phyloP scores from a whole-genome alignment of 1,140 invertebrate species.

The Stegodyphus mimosarum region DNA sequence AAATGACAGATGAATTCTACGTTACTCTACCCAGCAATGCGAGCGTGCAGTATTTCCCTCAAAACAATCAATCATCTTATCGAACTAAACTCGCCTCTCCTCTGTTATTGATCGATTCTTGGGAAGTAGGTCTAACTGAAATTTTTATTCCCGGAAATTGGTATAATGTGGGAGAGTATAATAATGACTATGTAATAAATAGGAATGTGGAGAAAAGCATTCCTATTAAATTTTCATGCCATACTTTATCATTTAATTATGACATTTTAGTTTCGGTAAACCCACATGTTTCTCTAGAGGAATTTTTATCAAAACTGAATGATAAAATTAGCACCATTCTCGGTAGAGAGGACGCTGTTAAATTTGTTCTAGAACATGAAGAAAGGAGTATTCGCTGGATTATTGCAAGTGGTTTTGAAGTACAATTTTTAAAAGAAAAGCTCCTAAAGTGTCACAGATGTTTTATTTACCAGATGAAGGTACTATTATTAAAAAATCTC shows the following conservation, averaged over 20 bases:
- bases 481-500: neutral
- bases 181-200: neutral
- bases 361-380: slow-evolving; percentile 1
- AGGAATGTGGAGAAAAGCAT: neutral
- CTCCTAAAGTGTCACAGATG: slow-evolving; percentile 20
- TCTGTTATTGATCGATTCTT: neutral
- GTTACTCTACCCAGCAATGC: slow-evolving; percentile 11
- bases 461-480: slow-evolving; percentile 20
- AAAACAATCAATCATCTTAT: slow-evolving; percentile 5
- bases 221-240: neutral
- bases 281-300: neutral
- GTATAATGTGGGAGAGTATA: slow-evolving; percentile 27
- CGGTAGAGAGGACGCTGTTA: neutral
- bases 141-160: slow-evolving; percentile 19
- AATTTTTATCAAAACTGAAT: neutral
- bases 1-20: slow-evolving; percentile 9
- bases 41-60: neutral
- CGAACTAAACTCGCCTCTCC: slow-evolving; percentile 19
- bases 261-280: neutral
- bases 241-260: too few relatives aligned
- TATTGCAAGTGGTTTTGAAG: neutral
- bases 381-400: neutral
- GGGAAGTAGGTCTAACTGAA: slow-evolving; percentile 28
- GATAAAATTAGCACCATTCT: neutral
- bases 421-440: slow-evolving; percentile 3